phyloP scores from a whole-genome alignment of 2,888 invertebrate genomes.

The Leptura quadrifasciata region DNA sequence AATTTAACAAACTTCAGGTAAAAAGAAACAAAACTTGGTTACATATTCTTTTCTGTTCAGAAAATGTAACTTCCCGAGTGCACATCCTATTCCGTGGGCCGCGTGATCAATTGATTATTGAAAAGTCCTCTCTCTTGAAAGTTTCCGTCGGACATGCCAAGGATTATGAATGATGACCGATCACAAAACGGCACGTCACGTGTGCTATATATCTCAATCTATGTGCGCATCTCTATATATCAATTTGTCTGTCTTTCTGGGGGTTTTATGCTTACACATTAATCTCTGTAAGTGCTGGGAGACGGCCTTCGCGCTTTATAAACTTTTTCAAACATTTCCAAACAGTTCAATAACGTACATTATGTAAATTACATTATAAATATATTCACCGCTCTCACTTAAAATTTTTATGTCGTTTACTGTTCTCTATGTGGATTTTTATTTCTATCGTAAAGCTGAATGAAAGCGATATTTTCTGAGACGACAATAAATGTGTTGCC shows the following conservation, averaged over 20 bases:
- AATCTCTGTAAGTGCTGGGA: constrained; percentile 70
- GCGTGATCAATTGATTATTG: constrained; percentile 57
- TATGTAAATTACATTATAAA: constrained; percentile 70
- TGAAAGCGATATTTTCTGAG: constrained; percentile 10
- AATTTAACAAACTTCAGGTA: no score
- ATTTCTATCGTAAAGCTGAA: constrained; percentile 39
- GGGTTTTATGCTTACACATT: constrained; percentile 68
- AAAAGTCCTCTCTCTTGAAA: constrained; percentile 60
- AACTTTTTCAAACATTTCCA: constrained; percentile 64
- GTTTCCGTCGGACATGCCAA: constrained; percentile 63
- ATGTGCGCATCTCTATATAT: constrained; percentile 70
- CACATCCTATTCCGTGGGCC: not conserved
- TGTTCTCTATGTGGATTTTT: constrained; percentile 12
- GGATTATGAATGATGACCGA: constrained; percentile 70
- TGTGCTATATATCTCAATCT: constrained; percentile 71
- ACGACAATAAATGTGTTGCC: not conserved
- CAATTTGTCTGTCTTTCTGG: constrained; percentile 71
- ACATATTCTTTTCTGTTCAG: not conserved
- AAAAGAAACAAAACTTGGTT: not conserved
- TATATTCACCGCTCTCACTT: constrained; percentile 59
- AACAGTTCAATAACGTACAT: constrained; percentile 68
- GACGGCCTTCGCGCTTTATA: constrained; percentile 66
- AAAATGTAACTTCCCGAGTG: constrained; percentile 19
- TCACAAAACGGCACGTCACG: constrained; percentile 63
- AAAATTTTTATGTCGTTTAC: constrained; percentile 52